Evolutionary conservation across 2,113 vertebrate species (phyloP), one percentile per base, ranked within the genome.

Genomic region (Cyanocitta stelleri): DNA sequence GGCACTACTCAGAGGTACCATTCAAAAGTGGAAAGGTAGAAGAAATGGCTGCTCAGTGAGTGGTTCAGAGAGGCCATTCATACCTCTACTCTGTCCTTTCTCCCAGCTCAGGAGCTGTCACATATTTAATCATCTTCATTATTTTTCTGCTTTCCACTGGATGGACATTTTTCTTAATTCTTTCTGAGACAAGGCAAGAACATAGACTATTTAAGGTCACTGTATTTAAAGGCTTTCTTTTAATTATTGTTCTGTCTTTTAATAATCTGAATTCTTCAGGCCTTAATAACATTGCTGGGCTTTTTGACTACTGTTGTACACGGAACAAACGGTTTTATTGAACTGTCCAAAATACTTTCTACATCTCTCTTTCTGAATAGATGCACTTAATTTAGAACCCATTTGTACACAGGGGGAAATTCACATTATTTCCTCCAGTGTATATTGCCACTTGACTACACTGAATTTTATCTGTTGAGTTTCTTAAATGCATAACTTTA

Each of bases 371-470:
- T 79, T 94, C 54, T 94, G 89, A 97, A 89, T 93, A 91, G 48
- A 64, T 96, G 37, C 33, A 87, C 85, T 96, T 96, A 93, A 97
- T 97, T 97, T 96, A 95, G 85, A 96, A 88, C 9, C 14, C 76
- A 87, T 91, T 94, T 91, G 68, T 92, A 93, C 81, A 62, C 6
- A 68, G 30, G 77, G 48, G 58, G 43, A 94, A 95, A 82, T 95
- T 95, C 73, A 77, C 35, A 89, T 94, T 88, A 78, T 94, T 96
- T 93, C 84, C 67, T 94, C 39, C 63, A 77, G 13, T 54, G 15
- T 90, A 8, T 74, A 86, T 82, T 96, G 75, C 85, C 52, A 71
- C 91, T 95, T 90, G 94, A 83, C 87, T 78, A 72, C 48, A 30
- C 30, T 85, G 91, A 94, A 90, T 96, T 93, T 95, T 94, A 95